Base-by-base conservation (phyloP, 2,888 invertebrate genomes). In the Zygothrica quintamaculata region DNA sequence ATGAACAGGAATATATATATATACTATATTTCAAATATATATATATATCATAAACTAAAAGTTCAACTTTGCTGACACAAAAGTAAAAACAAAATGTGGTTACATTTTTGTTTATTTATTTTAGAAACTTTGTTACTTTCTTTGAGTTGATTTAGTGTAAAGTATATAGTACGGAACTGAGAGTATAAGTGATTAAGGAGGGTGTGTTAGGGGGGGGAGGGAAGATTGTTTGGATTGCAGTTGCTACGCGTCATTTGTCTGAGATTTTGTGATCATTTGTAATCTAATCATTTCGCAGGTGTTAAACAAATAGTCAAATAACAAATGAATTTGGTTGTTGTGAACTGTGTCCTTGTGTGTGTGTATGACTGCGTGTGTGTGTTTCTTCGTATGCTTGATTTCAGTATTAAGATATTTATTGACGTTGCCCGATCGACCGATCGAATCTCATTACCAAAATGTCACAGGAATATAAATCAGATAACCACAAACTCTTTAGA, bases 211-310 rank as follows among this genome's bases (percentile, higher is more conserved):
- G 18, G 18, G 18, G 5, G 18, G 18, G 18, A 22, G 18, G 18
- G 18, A 22, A n/a, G n/a, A 5, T 22, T 22, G 18, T 22, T 11
- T 31, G 6, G 13, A 11, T 11, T 44, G 8, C 11, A 44, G 34
- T 51, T 9, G 3, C 9, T 36, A 34, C 25, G 26, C 50, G 40
- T 50, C 57, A 36, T 9, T 16, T 13, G 34, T n/a, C 22, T n/a
- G 22, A 29, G 1, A 34, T 39, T 43, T 66, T 58, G 58, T 46
- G 50, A 55, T 55, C 43, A 59, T 70, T 62, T 62, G 53, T 57
- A 53, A 61, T 66, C 71, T 61, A 46, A 69, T 69, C 69, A 42
- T 8, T 3, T 9, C 12, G 18, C 46, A 37, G 52, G 39, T 57
- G 37, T 39, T 61, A 15, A 61, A 12, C 33, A 43, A 36, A 39